Conservation (phyloP, 2,888 invertebrate species). For the Agrochola macilenta region DNA sequence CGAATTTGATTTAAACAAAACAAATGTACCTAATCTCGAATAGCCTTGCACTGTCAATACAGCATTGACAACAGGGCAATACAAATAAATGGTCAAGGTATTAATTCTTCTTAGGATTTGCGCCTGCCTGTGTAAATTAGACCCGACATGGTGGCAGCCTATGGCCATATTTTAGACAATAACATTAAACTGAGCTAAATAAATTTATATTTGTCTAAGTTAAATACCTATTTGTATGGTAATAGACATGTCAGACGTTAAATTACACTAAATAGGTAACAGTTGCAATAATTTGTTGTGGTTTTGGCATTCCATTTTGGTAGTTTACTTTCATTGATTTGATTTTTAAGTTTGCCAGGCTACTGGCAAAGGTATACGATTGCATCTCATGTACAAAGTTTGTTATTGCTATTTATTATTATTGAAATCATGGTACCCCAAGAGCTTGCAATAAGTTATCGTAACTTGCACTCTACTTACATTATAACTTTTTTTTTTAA, state of each 20-base stretch:
- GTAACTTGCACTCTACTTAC: too few species aligned
- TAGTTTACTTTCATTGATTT: conserved; percentile 25
- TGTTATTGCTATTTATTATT: neutral
- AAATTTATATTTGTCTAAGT: conserved; percentile 62
- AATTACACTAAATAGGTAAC: conserved; percentile 44
- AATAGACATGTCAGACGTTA: conserved; percentile 52
- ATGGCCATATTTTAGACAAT: conserved; percentile 58
- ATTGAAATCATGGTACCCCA: neutral
- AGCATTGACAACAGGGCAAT: conserved; percentile 19
- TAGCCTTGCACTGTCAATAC: conserved; percentile 22
- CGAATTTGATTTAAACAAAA: conserved; percentile 8
- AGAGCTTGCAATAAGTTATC: neutral
- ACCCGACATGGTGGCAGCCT: conserved; percentile 37
- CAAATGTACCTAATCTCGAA: conserved; percentile 1
- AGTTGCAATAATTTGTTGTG: conserved; percentile 30
- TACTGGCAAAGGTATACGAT: neutral
- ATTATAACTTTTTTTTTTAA: too few species aligned
- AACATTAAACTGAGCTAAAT: conserved; percentile 57
- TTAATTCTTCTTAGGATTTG: conserved; percentile 47
- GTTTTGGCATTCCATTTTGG: conserved; percentile 10
- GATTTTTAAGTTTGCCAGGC: neutral
- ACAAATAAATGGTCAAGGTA: conserved; percentile 50
- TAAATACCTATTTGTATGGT: conserved; percentile 63
- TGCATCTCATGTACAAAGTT: neutral
- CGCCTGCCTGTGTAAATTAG: conserved; percentile 41